These are phyloP conservation scores for Callionymus lyra DNA, from an alignment of 2,113 vertebrate genomes.

Conservation along the genomic window DNA sequence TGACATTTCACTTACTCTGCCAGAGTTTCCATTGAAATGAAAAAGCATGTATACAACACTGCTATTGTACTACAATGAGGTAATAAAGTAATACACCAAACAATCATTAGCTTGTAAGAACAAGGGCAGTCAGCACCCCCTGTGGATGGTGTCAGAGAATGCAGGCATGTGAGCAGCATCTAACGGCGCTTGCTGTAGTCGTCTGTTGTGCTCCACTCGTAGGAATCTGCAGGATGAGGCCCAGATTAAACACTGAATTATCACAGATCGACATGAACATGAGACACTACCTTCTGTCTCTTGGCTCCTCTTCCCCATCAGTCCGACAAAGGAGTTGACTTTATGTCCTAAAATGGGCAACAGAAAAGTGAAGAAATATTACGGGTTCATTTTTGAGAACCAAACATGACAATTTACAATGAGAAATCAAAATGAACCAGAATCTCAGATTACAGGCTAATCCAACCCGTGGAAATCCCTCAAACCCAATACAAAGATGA, in stretches of 20 bases:
- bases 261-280: too few species aligned
- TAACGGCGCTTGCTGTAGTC: slow-evolving; percentile 77
- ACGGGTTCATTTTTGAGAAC: too few species aligned
- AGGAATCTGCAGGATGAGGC: slow-evolving; percentile 65
- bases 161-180: slow-evolving; percentile 32
- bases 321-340: slow-evolving; percentile 93
- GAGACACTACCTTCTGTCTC: slow-evolving; percentile 77
- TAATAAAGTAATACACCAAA: slow-evolving; percentile 20
- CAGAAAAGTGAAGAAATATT: too few species aligned
- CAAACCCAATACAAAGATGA: too few species aligned
- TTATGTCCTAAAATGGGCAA: slow-evolving; percentile 92
- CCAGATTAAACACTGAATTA: too few species aligned
- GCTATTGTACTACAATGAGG: slow-evolving; percentile 49
- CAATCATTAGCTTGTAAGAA: slow-evolving; percentile 62
- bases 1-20: too few species aligned
- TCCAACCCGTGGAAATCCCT: too few species aligned
- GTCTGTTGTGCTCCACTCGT: slow-evolving; percentile 77
- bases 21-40: too few species aligned
- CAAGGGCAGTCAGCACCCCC: slow-evolving; percentile 57
- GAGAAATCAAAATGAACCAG: too few species aligned
- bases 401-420: too few species aligned
- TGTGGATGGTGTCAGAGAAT: slow-evolving; percentile 32
- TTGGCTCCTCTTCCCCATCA: slow-evolving; percentile 95
- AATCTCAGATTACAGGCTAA: too few species aligned
- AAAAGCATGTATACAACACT: slow-evolving; percentile 35